phyloP scores from a whole-genome alignment of 1,140 invertebrate species.

The Tetraneura akinire region DNA sequence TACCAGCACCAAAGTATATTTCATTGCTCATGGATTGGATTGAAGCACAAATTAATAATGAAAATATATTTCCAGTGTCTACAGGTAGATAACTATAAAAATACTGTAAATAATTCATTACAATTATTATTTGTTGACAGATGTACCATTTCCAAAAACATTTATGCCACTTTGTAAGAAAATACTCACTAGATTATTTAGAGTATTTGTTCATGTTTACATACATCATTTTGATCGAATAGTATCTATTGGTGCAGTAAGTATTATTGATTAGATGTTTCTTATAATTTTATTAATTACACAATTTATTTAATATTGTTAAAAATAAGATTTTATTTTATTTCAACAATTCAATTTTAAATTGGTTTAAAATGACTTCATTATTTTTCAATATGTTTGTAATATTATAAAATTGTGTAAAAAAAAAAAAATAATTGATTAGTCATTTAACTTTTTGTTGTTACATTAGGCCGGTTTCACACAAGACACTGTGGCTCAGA shows the following conservation, averaged over 20 bases:
- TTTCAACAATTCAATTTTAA: too few species aligned
- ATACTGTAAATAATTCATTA: background rate
- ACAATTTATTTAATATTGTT: background rate
- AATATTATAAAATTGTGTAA: too few species aligned
- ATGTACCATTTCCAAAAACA: slow-evolving; percentile 86
- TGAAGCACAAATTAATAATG: slow-evolving; percentile 90
- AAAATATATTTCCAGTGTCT: slow-evolving; percentile 79
- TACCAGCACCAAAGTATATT: slow-evolving; percentile 88
- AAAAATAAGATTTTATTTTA: too few species aligned
- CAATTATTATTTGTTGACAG: slow-evolving; percentile 59
- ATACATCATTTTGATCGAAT: slow-evolving; percentile 95
- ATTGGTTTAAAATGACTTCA: too few species aligned
- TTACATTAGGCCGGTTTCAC: too few species aligned
- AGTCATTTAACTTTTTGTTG: too few species aligned
- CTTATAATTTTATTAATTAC: background rate
- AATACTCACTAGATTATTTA: slow-evolving; percentile 86
- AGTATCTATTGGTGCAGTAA: slow-evolving; percentile 84
- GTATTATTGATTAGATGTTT: slow-evolving; percentile 55
- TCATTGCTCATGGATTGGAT: slow-evolving; percentile 92
- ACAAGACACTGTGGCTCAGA: too few species aligned
- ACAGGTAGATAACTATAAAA: slow-evolving; percentile 56
- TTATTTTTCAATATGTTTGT: too few species aligned
- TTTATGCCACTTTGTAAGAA: slow-evolving; percentile 81
- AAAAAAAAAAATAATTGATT: too few species aligned
- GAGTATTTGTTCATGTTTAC: slow-evolving; percentile 96